Conservation (phyloP, 2,888 invertebrate species). For the Iselma pallidipennis region DNA sequence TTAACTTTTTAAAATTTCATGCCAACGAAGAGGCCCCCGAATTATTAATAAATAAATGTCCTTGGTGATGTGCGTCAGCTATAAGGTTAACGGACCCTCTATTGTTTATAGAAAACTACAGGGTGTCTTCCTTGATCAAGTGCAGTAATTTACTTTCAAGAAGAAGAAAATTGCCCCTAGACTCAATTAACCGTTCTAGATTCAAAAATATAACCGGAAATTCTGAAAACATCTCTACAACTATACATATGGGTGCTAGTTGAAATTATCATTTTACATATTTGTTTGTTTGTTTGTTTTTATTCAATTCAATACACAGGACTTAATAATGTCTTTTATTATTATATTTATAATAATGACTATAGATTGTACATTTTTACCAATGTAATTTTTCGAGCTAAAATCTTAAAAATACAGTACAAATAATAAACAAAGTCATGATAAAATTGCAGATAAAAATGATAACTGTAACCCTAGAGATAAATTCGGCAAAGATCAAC, state of each 20-base stretch:
- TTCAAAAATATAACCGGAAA: no score
- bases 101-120: background rate
- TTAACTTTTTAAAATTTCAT: background rate
- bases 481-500: constrained; percentile 13
- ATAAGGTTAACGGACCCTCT: background rate
- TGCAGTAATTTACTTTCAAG: background rate
- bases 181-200: no score
- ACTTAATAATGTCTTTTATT: no score
- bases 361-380: background rate
- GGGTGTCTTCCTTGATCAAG: background rate
- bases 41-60: background rate
- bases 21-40: background rate
- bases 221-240: background rate
- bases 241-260: no score
- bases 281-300: background rate
- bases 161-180: no score
- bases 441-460: constrained; percentile 26
- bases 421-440: constrained; percentile 24
- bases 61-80: background rate
- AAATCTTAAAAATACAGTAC: constrained; percentile 17
- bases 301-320: background rate
- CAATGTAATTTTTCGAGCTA: background rate
- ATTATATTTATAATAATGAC: background rate
- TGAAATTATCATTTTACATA: background rate
- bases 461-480: constrained; percentile 23